These are phyloP conservation scores for Adelosebastes latens DNA, from an alignment of 2,797 vertebrate genomes.

Conservation along the genomic window DNA sequence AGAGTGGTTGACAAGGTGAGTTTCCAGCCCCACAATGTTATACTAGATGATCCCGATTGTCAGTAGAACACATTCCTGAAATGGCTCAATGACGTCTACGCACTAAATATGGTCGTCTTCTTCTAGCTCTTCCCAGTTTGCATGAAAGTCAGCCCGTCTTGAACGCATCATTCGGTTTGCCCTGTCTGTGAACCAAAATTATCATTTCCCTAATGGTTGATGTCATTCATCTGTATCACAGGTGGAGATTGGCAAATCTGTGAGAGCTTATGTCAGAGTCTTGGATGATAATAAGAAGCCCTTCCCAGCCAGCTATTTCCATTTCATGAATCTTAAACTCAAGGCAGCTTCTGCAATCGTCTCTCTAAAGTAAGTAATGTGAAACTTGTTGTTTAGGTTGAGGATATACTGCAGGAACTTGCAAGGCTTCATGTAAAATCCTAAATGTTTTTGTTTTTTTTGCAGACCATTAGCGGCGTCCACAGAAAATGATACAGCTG, in stretches of 20 bases:
- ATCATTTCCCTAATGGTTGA: slow-evolving; percentile 11
- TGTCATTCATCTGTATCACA: slow-evolving; percentile 69
- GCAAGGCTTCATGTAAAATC: not conserved
- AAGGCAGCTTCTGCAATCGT: slow-evolving; percentile 89
- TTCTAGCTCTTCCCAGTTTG: not conserved
- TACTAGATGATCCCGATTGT: slow-evolving; percentile 29
- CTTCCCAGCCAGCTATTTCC: slow-evolving; percentile 89
- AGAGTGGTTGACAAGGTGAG: slow-evolving; percentile 96
- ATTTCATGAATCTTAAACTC: slow-evolving; percentile 92
- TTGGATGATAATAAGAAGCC: slow-evolving; percentile 91
- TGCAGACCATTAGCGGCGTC: slow-evolving; percentile 85
- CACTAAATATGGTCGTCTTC: slow-evolving; percentile 11
- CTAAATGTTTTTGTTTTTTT: not conserved
- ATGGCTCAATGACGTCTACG: not conserved
- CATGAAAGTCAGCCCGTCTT: slow-evolving; percentile 2
- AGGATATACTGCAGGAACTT: not conserved
- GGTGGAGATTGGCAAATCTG: slow-evolving; percentile 96
- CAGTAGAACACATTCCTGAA: slow-evolving; percentile 30
- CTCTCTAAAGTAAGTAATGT: slow-evolving; percentile 89
- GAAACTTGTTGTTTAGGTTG: not conserved
- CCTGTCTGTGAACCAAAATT: slow-evolving; percentile 24
- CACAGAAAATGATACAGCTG: slow-evolving; percentile 86
- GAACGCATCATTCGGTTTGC: slow-evolving; percentile 10
- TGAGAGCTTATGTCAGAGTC: slow-evolving; percentile 91
- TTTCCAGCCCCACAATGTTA: slow-evolving; percentile 19